Conservation (phyloP, 2,113 vertebrate genomes). For the Elephas maximus region DNA sequence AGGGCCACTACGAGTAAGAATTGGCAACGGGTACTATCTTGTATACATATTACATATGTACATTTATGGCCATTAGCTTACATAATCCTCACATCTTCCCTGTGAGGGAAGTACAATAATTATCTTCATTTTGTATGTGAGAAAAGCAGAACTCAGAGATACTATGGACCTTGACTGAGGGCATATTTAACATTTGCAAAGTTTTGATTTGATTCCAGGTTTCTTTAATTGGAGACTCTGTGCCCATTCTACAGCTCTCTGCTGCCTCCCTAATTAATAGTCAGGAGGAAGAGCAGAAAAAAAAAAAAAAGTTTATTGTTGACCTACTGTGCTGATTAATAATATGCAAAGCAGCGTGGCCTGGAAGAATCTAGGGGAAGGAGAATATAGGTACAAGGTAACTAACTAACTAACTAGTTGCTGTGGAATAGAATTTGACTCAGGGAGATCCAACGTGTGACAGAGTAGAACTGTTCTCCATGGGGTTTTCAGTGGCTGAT, state of each 20-base stretch:
- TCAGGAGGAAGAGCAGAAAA: not conserved
- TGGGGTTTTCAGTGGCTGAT: not conserved
- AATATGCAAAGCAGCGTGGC: not conserved
- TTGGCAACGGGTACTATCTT: not conserved
- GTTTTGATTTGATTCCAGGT: not conserved
- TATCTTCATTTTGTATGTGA: not conserved
- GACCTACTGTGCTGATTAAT: not conserved
- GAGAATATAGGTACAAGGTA: fast-evolving
- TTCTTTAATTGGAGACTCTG: not conserved
- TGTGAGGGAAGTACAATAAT: not conserved
- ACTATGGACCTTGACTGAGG: not conserved
- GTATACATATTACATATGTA: not conserved
- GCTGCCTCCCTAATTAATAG: fast-evolving
- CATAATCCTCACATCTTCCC: constrained; percentile 26
- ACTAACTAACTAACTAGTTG: not conserved
- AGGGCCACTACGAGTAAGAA: not conserved
- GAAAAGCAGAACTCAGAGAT: not conserved
- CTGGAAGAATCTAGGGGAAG: not conserved
- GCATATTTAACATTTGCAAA: not conserved
- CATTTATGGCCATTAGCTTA: not conserved
- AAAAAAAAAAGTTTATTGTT: not conserved
- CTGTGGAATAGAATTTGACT: not conserved
- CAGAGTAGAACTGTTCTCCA: not conserved
- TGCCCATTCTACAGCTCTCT: no score
- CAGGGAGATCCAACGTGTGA: not conserved